phyloP scores from a whole-genome alignment of 2,797 vertebrate genomes.

The Sparidentex hasta region DNA sequence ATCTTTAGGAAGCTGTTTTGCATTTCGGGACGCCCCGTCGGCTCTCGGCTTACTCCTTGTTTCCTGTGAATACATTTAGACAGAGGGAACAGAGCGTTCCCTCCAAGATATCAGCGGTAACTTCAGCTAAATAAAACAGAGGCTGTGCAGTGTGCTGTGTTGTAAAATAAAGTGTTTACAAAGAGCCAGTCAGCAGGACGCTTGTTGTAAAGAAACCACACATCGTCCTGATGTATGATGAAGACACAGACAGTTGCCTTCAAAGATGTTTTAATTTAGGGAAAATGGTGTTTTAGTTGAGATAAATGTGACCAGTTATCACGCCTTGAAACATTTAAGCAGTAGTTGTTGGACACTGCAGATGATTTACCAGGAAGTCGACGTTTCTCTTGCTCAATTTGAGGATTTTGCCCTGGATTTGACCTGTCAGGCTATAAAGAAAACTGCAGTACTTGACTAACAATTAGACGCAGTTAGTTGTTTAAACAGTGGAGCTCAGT shows the following conservation, averaged over 20 bases:
- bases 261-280: no score
- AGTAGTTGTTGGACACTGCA: background rate
- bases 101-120: background rate
- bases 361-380: no score
- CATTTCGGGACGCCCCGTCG: slow-evolving; percentile 29
- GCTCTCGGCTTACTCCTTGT: background rate
- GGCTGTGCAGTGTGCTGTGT: background rate
- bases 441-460: no score
- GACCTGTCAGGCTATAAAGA: no score
- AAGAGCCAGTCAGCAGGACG: background rate
- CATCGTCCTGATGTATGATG: background rate
- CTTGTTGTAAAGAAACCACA: background rate
- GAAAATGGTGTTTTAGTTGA: background rate
- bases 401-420: no score
- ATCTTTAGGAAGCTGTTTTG: slow-evolving; percentile 35
- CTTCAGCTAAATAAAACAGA: background rate
- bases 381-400: no score
- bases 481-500: no score
- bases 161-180: background rate
- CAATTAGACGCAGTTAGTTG: no score
- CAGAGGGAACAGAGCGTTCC: background rate
- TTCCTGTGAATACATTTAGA: slow-evolving; percentile 20
- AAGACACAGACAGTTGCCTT: background rate
- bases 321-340: background rate
- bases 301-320: background rate